Base-by-base conservation (phyloP, 2,113 vertebrate genomes). In the Daubentonia madagascariensis region DNA sequence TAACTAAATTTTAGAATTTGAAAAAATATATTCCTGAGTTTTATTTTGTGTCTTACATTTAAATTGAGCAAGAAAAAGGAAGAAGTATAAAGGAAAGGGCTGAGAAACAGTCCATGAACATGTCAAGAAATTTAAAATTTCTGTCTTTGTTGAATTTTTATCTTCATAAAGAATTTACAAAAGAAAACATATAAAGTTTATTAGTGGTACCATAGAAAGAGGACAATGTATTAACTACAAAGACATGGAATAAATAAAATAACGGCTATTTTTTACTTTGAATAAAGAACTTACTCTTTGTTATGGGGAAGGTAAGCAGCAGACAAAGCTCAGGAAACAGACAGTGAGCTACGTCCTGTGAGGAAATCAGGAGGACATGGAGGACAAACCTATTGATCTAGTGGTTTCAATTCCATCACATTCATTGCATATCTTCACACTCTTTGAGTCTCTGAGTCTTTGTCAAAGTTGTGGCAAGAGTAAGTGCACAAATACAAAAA, bases 81-180 rank as follows among this genome's bases (percentile, higher is more conserved):
- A 57, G 11, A 67, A 78, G 59, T 78, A 5, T 14, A 67, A 6
- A 52, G 10, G 6, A 48, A 88, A 83, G 2, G 3, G 67, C 6
- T 67, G 25, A 43, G 72, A 93, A 86, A 25, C 8, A 32, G 14
- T 50, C 22, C 11, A 63, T 4, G 2, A 22, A 28, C 11, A 23
- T 43, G 17, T 95, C 16, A 61, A 96, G 48, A 89, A 88, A 92
- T 63, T 88, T 91, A 57, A 76, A 45, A 28, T 32, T 75, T 96
- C n/a, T 75, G 11, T 96, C 54, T 89, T 90, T 93, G 52, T 68
- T 81, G 30, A 81, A 57, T n/a, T 3, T 45, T 50, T 54, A 87
- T 45, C 16, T 72, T 92, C 10, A 72, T 94, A 22, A 95, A 68
- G 32, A 68, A 91, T 50, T 91, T 84, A 73, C 13, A 65, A 22